Conservation (phyloP, 2,113 vertebrate genomes). For the Hyaena hyaena region DNA sequence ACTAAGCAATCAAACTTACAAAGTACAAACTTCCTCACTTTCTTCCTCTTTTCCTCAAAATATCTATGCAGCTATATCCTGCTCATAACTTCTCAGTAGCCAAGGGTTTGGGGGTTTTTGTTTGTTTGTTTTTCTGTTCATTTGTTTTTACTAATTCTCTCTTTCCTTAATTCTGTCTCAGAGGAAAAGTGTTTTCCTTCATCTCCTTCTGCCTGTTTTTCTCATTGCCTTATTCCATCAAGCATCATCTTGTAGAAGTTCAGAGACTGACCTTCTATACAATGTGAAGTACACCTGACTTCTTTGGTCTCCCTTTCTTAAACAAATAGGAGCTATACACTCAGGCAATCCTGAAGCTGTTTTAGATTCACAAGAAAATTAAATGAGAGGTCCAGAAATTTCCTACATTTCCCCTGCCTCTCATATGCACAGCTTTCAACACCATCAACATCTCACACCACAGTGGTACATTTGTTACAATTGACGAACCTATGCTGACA, state of each 20-base stretch:
- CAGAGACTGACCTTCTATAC: background rate
- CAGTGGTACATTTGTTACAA: background rate
- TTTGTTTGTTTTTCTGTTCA: background rate
- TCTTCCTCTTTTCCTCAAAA: background rate
- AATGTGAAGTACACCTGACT: background rate
- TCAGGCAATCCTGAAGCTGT: background rate
- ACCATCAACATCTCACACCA: background rate
- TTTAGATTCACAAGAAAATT: background rate
- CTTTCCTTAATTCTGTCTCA: background rate
- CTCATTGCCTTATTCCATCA: background rate
- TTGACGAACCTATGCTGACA: background rate
- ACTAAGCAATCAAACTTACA: conserved; percentile 44
- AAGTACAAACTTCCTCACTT: background rate
- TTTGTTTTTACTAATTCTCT: background rate
- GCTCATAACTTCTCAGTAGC: background rate
- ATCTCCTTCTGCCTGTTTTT: background rate
- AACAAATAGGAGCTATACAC: background rate
- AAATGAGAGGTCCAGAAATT: background rate
- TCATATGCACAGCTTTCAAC: background rate
- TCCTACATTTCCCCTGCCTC: background rate
- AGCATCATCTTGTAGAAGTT: background rate
- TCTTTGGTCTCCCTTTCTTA: background rate
- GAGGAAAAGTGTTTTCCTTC: background rate
- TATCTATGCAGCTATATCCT: background rate
- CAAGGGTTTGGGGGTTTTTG: background rate